Conservation (phyloP, 2,113 vertebrate genomes). For the Oplegnathus fasciatus region DNA sequence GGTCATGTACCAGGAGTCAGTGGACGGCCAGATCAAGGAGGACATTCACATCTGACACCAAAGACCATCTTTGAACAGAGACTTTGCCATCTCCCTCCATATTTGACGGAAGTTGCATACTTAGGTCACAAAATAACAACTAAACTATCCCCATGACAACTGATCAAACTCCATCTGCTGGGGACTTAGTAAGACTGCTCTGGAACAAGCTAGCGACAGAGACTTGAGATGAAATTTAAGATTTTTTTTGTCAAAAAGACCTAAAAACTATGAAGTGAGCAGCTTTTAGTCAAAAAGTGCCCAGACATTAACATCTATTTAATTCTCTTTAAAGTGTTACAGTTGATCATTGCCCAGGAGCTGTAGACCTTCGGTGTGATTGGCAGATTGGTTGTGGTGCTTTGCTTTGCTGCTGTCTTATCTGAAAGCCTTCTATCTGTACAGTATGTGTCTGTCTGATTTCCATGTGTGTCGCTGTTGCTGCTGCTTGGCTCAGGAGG, state of each 20-base stretch:
- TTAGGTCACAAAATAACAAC: background rate
- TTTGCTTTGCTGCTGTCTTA: conserved; percentile 40
- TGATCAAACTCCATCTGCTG: background rate
- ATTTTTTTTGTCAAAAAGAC: background rate
- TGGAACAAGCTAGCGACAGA: background rate
- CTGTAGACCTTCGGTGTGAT: background rate
- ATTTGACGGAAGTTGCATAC: background rate
- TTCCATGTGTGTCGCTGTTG: conserved; percentile 69
- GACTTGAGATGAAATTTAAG: background rate
- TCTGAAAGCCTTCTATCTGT: conserved; percentile 23
- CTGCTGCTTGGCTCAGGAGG: conserved; percentile 89
- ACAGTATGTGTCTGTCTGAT: conserved; percentile 70
- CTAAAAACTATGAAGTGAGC: background rate
- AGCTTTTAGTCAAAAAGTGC: background rate
- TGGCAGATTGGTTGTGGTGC: background rate
- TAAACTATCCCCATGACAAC: background rate
- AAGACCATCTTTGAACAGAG: background rate
- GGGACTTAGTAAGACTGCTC: background rate
- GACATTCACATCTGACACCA: too few relatives aligned
- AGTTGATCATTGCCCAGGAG: background rate
- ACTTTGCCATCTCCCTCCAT: background rate
- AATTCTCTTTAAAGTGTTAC: background rate
- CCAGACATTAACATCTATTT: background rate
- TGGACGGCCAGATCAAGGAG: too few relatives aligned
- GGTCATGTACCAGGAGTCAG: too few relatives aligned